Percentiles rank a stretch among this genome's conserved stretches.
These are phyloP conservation scores for Pollicipes pollicipes DNA, from an alignment of 1,140 invertebrate genomes.

Conservation along the genomic window DNA sequence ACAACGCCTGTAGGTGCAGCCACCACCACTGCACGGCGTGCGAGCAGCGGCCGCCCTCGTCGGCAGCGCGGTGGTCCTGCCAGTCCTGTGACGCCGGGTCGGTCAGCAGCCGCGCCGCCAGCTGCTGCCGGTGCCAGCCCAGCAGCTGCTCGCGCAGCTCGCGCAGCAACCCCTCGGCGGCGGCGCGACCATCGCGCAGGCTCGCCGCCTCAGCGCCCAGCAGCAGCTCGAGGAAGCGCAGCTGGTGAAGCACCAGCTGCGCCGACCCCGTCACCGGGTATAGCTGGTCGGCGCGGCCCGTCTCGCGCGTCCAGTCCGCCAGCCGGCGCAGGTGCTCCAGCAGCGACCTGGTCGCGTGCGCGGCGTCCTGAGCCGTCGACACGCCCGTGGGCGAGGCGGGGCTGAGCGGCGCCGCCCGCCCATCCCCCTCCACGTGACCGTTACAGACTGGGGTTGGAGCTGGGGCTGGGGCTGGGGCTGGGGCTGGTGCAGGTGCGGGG, in stretches of 20 bases:
- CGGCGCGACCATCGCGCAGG: neutral
- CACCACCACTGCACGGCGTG: neutral
- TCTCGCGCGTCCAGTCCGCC: neutral
- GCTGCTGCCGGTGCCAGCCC: neutral
- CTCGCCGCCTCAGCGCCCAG: neutral
- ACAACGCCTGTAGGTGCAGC: neutral
- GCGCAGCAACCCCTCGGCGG: neutral
- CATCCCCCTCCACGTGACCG: neutral
- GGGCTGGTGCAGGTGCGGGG: too few relatives aligned
- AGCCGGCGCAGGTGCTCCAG: neutral
- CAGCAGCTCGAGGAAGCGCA: neutral
- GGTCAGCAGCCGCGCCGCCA: neutral
- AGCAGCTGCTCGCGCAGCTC: neutral
- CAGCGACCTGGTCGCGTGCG: neutral
- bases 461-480: too few relatives aligned
- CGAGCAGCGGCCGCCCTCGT: neutral
- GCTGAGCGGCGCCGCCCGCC: neutral
- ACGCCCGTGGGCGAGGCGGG: neutral
- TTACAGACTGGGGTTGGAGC: neutral
- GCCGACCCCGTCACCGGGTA: neutral
- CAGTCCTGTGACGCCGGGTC: neutral
- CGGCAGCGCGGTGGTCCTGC: too few relatives aligned
- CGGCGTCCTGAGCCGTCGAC: neutral
- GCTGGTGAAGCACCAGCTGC: neutral
- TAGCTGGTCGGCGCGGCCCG: neutral